Evolutionary conservation across 1,140 invertebrate species (phyloP).

Genomic region (Aphelinus atriplicis): DNA sequence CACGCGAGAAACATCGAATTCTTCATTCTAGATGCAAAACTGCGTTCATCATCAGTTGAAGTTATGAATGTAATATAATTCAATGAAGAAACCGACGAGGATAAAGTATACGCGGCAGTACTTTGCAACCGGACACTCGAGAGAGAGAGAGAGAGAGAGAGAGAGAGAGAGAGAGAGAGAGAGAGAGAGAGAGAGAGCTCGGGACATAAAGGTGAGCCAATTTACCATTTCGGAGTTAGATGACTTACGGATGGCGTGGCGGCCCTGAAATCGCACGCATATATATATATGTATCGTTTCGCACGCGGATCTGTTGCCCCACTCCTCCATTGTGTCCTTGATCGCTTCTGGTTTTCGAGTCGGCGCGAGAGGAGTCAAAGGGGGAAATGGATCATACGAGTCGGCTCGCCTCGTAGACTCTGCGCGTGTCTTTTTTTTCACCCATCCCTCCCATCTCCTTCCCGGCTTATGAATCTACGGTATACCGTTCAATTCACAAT

Average conservation of each 20-base stretch:
- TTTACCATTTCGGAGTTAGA: slow-evolving; percentile 57
- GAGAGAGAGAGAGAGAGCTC: not conserved
- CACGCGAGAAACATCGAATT: too few relatives aligned
- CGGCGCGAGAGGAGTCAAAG: not conserved
- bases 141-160: too few relatives aligned
- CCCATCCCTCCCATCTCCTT: not conserved
- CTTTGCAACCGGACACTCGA: slow-evolving; percentile 7
- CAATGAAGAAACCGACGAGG: too few relatives aligned
- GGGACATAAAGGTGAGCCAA: slow-evolving; percentile 30
- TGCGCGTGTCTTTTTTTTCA: not conserved
- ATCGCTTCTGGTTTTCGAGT: slow-evolving; percentile 34
- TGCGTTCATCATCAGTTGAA: too few relatives aligned
- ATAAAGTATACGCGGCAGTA: too few relatives aligned
- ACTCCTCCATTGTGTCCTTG: slow-evolving; percentile 30
- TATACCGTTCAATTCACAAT: slow-evolving; percentile 23
- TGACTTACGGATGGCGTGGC: slow-evolving; percentile 20
- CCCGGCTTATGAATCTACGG: not conserved
- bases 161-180: too few relatives aligned
- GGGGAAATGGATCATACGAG: slow-evolving; percentile 3
- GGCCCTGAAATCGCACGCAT: slow-evolving; percentile 30
- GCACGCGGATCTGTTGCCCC: not conserved
- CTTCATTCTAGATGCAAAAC: too few relatives aligned
- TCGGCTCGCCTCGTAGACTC: not conserved
- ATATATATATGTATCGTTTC: not conserved
- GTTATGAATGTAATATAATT: too few relatives aligned